Percentiles rank a stretch among this genome's conserved stretches.
Conservation (phyloP, 2,113 vertebrate genomes). For the Podarcis cretensis region DNA sequence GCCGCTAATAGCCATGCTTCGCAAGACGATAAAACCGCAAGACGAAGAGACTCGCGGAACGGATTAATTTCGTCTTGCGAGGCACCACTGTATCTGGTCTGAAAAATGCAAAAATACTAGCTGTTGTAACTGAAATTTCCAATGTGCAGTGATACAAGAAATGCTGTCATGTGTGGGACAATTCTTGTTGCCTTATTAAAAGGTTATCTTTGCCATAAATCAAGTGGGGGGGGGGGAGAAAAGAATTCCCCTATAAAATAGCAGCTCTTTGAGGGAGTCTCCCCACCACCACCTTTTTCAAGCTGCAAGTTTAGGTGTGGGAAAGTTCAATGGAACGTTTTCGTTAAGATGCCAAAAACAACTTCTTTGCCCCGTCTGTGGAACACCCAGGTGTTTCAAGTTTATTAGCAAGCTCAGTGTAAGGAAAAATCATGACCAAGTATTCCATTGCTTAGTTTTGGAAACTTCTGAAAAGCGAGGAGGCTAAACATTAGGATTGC, state of each 20-base stretch:
- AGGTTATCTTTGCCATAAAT: slow-evolving; percentile 39
- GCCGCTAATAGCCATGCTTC: too few relatives aligned
- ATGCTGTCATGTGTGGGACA: background rate
- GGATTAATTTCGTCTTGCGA: too few relatives aligned
- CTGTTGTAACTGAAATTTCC: background rate
- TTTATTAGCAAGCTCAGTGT: slow-evolving; percentile 61
- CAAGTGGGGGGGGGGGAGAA: slow-evolving; percentile 9
- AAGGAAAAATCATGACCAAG: slow-evolving; percentile 41
- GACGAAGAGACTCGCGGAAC: too few relatives aligned
- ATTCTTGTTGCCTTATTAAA: background rate
- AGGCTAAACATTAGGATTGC: slow-evolving; percentile 38
- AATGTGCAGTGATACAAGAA: background rate
- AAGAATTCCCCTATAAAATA: slow-evolving; percentile 36
- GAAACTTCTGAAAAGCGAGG: slow-evolving; percentile 39
- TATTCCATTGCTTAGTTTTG: slow-evolving; percentile 49
- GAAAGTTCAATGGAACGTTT: slow-evolving; percentile 71
- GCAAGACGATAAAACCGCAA: too few relatives aligned
- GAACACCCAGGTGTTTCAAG: slow-evolving; percentile 64
- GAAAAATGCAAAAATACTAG: background rate
- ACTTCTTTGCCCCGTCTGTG: slow-evolving; percentile 50
- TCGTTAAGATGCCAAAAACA: slow-evolving; percentile 67
- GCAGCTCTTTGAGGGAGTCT: slow-evolving; percentile 42
- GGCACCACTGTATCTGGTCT: background rate
- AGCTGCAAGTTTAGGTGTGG: slow-evolving; percentile 61
- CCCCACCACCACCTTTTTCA: slow-evolving; percentile 20